phyloP scores from a whole-genome alignment of 2,888 invertebrate species.

The Polylopha cassiicola region DNA sequence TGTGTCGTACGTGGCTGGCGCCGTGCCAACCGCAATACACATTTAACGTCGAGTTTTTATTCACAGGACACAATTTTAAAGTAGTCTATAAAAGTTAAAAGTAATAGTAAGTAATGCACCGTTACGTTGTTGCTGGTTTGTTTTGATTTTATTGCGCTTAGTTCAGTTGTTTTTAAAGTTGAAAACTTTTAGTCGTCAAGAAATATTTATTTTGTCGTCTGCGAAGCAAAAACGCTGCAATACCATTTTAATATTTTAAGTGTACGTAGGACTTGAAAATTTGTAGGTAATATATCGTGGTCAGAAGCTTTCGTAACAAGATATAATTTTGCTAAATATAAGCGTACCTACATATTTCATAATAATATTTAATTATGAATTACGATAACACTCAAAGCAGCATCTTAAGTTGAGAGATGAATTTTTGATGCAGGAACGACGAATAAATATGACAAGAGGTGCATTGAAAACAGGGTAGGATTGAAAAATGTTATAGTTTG shows the following conservation, averaged over 20 bases:
- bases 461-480: constrained; percentile 50
- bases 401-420: neutral
- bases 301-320: too few species aligned
- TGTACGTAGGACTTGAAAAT: too few species aligned
- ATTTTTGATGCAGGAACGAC: constrained; percentile 18
- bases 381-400: neutral
- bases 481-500: constrained; percentile 49
- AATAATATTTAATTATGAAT: too few species aligned
- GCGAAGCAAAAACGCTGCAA: too few species aligned
- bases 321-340: too few species aligned
- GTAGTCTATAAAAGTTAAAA: constrained; percentile 62
- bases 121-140: constrained; percentile 39
- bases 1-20: constrained; percentile 56
- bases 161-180: too few species aligned
- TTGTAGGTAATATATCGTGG: too few species aligned
- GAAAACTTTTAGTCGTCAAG: too few species aligned
- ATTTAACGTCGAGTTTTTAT: constrained; percentile 61
- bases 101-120: constrained; percentile 50
- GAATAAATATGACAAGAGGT: constrained; percentile 29
- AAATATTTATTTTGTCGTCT: too few species aligned
- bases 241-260: too few species aligned
- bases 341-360: too few species aligned
- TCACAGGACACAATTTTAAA: constrained; percentile 67
- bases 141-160: constrained; percentile 30
- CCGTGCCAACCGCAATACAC: constrained; percentile 56